These are phyloP conservation scores for Sarcophaga subvicina DNA, from an alignment of 2,888 invertebrate genomes.

Conservation along the genomic window DNA sequence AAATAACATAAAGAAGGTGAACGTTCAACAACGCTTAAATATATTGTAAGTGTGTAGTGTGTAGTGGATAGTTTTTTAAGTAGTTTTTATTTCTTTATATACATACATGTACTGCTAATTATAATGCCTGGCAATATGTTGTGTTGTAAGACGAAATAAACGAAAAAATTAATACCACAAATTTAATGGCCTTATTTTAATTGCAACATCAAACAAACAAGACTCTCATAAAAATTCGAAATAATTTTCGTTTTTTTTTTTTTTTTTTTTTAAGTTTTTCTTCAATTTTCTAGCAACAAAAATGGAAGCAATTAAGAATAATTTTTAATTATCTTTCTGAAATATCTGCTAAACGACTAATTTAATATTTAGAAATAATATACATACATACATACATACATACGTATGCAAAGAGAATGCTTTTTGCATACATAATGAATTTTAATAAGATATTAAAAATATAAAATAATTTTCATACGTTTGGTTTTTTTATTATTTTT, in stretches of 20 bases:
- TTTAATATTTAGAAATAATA: conserved; percentile 22
- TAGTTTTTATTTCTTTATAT: neutral
- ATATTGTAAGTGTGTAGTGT: conserved; percentile 28
- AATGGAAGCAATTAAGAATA: conserved; percentile 66
- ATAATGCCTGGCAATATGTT: conserved; percentile 59
- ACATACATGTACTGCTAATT: conserved; percentile 51
- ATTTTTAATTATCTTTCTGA: conserved; percentile 65
- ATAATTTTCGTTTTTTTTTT: conserved; percentile 17
- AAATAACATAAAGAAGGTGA: conserved; percentile 21
- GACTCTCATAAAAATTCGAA: conserved; percentile 60
- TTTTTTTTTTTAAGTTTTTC: neutral
- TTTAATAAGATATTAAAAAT: conserved; percentile 58
- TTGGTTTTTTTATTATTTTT: too few relatives aligned
- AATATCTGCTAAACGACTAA: conserved; percentile 57
- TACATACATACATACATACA: neutral
- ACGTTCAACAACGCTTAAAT: neutral
- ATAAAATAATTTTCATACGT: neutral
- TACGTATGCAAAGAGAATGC: neutral
- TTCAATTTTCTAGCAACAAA: conserved; percentile 35
- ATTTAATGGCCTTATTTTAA: conserved; percentile 68
- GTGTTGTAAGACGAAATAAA: conserved; percentile 41
- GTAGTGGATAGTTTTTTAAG: conserved; percentile 19
- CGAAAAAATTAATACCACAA: conserved; percentile 60
- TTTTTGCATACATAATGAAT: conserved; percentile 58
- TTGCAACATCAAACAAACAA: conserved; percentile 70